These are phyloP conservation scores for Ommatoiulus sabulosus DNA, from an alignment of 2,888 invertebrate genomes.

Conservation along the genomic window DNA sequence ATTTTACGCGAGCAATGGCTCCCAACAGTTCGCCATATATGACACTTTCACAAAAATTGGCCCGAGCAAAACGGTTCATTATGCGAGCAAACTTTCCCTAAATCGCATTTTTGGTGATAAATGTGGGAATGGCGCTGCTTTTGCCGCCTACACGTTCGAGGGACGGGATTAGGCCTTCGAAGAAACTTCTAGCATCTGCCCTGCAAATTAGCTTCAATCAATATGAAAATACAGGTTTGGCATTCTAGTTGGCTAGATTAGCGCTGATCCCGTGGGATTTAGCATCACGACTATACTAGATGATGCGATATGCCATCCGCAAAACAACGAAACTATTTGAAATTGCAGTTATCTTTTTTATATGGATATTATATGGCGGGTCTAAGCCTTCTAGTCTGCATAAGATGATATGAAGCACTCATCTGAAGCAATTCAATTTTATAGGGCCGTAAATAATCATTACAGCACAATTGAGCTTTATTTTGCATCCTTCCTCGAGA, in stretches of 20 bases:
- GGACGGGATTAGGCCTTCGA: not conserved
- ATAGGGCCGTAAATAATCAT: constrained; percentile 45
- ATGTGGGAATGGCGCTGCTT: not conserved
- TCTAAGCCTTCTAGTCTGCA: constrained; percentile 40
- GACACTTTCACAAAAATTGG: not conserved
- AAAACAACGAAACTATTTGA: constrained; percentile 41
- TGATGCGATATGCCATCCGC: not conserved
- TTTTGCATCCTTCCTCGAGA: constrained; percentile 24
- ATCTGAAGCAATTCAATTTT: constrained; percentile 44
- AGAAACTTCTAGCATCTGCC: not conserved
- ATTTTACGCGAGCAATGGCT: not conserved
- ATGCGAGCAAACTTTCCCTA: not conserved
- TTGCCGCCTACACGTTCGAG: not conserved
- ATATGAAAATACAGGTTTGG: constrained; percentile 25
- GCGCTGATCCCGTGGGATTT: not conserved
- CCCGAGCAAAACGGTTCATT: not conserved
- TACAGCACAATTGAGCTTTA: constrained; percentile 9
- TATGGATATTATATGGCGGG: constrained; percentile 7
- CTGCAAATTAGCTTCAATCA: constrained; percentile 2
- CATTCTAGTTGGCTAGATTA: not conserved
- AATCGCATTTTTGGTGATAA: not conserved
- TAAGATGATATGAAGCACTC: constrained; percentile 38
- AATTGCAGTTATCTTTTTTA: constrained; percentile 42
- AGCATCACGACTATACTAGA: not conserved
- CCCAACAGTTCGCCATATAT: not conserved